phyloP scores from a whole-genome alignment of 2,797 vertebrate species.

The Tenualosa thibaudeaui region DNA sequence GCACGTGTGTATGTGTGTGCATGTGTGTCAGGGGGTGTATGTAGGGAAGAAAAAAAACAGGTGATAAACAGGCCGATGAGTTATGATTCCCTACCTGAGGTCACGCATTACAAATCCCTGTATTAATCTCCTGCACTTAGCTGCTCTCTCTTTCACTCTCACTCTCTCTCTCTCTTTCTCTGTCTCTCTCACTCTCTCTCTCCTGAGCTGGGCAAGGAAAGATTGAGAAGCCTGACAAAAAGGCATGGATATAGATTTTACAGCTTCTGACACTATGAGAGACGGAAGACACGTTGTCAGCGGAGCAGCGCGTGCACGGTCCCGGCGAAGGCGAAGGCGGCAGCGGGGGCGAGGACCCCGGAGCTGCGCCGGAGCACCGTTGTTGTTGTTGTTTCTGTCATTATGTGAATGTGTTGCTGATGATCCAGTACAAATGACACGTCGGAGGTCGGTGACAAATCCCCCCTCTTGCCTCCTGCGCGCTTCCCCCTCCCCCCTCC shows the following conservation, averaged over 20 bases:
- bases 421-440: constrained; percentile 71
- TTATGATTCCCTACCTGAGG: constrained; percentile 69
- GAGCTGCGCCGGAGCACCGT: background rate
- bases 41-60: constrained; percentile 23
- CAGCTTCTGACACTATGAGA: constrained; percentile 62
- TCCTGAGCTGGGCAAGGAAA: constrained; percentile 60
- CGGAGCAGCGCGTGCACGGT: constrained; percentile 54
- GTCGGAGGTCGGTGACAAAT: constrained; percentile 68
- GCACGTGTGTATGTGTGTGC: too few relatives aligned
- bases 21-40: background rate
- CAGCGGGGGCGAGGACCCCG: constrained; percentile 60
- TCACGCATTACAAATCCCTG: constrained; percentile 71
- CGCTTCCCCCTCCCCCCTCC: background rate
- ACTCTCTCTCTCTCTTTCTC: background rate
- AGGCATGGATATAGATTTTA: constrained; percentile 69
- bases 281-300: constrained; percentile 70
- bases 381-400: constrained; percentile 68
- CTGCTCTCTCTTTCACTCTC: constrained; percentile 28
- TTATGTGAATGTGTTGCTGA: constrained; percentile 70
- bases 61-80: constrained; percentile 72
- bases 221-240: constrained; percentile 70
- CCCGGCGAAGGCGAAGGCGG: background rate
- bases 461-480: constrained; percentile 51
- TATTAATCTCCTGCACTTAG: constrained; percentile 75
- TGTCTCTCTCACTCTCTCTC: background rate